Percentiles rank a stretch among this genome's conserved stretches.
These are phyloP conservation scores for Epinephelus lanceolatus DNA, from an alignment of 2,113 vertebrate genomes.

Conservation along the genomic window DNA sequence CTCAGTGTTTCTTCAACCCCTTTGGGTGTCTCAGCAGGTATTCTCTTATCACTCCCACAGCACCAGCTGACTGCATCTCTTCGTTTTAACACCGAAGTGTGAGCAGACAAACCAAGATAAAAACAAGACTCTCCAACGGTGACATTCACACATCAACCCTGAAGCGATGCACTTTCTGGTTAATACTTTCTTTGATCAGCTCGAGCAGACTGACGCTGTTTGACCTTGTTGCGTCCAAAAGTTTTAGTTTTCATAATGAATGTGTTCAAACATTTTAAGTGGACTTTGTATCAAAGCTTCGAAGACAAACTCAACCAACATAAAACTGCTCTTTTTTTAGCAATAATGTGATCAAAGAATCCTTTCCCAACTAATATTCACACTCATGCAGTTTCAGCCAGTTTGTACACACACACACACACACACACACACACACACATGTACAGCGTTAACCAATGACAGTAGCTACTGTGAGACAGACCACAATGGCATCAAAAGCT, in stretches of 20 bases:
- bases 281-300: not conserved
- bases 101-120: slow-evolving; percentile 80
- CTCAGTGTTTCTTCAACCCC: slow-evolving; percentile 70
- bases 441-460: slow-evolving; percentile 13
- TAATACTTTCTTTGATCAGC: slow-evolving; percentile 41
- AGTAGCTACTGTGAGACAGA: slow-evolving; percentile 37
- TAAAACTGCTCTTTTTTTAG: not conserved
- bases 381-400: slow-evolving; percentile 1
- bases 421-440: slow-evolving; percentile 20
- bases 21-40: slow-evolving; percentile 80
- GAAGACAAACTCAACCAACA: not conserved
- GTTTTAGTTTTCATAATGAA: not conserved
- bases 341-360: not conserved
- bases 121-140: slow-evolving; percentile 61
- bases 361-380: not conserved
- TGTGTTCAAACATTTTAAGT: slow-evolving; percentile 2
- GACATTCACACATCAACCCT: slow-evolving; percentile 36
- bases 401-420: slow-evolving; percentile 18
- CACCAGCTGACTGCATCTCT: slow-evolving; percentile 75
- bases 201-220: not conserved
- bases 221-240: slow-evolving; percentile 36
- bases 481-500: slow-evolving; percentile 61
- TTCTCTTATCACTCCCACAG: slow-evolving; percentile 76
- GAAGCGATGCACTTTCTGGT: slow-evolving; percentile 25
- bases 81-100: slow-evolving; percentile 84